Evolutionary conservation across 2,113 vertebrate genomes (phyloP), one percentile per base, ranked within the genome.

Genomic region (Anseranas semipalmata): DNA sequence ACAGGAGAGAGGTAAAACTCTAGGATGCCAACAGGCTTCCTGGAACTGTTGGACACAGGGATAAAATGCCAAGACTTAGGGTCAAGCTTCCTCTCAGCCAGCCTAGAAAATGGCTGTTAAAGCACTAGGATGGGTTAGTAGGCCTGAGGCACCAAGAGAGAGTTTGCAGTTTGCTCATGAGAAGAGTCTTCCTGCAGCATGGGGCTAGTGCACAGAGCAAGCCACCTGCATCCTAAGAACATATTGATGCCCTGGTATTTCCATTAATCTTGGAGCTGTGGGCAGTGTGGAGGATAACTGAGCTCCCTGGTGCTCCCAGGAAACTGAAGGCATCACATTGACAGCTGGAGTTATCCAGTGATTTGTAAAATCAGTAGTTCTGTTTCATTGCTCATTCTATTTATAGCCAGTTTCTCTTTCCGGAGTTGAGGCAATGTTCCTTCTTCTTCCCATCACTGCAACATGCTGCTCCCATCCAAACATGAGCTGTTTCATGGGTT

Each of bases 201-300:
- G 21, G 9, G 15, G 21, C 63, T 66, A 15, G 43, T 3, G 2
- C 3, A 5, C 37, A 55, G 72, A 37, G 39, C 0, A 0, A 41
- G 32, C 0, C 0, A 20, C 19, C 45, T 67, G 41, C 35, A 76
- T 93, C 52, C 35, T 33, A 5, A 22, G 27, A 90, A 68, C 3
- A 0, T 16, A 25, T 58, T 17, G 12, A 32, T 59, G 17, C 56
- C 33, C 28, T 88, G 63, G 8, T 28, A 39, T 52, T 79, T 50
- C 50, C 39, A 24, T 55, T 80, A 8, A 39, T 45, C 55, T 62
- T 62, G 41, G 28, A 80, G 71, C n/a, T 59, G 46, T 59, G 46
- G 91, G 59, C 20, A 72, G 43, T 30, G 6, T 33, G 41, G 15
- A 15, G 12, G 32, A 63, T 50, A 78, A 43, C 24, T 0, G 0